Percentiles rank a stretch among this genome's conserved stretches.
phyloP scores from a whole-genome alignment of 2,113 vertebrate genomes.

The Mobula hypostoma region DNA sequence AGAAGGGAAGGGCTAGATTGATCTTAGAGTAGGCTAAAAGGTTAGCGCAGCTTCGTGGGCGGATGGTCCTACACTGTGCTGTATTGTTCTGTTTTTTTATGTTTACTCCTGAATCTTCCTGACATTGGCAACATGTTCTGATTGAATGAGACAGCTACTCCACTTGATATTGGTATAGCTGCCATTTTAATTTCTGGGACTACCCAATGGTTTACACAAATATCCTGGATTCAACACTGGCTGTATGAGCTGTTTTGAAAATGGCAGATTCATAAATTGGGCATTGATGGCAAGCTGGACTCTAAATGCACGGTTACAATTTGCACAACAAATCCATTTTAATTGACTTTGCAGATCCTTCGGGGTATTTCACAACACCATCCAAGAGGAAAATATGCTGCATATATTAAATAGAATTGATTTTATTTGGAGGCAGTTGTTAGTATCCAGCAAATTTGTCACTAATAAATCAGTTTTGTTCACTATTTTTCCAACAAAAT shows the following conservation, averaged over 20 bases:
- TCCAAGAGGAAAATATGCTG: background rate
- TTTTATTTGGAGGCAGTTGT: background rate
- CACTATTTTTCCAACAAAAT: background rate
- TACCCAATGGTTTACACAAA: background rate
- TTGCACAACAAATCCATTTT: background rate
- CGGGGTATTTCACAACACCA: background rate
- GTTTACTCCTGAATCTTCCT: background rate
- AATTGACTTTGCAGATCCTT: background rate
- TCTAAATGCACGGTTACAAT: background rate
- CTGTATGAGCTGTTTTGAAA: background rate
- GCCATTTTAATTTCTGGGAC: background rate
- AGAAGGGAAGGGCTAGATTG: too few relatives aligned
- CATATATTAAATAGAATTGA: background rate
- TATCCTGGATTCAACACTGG: background rate
- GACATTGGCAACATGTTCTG: background rate
- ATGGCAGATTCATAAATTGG: constrained; percentile 2
- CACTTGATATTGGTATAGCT: background rate
- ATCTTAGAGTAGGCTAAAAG: too few relatives aligned
- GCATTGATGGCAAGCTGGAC: background rate
- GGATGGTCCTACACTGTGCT: too few relatives aligned
- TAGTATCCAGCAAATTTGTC: background rate
- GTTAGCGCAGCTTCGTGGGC: too few relatives aligned
- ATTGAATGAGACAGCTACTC: background rate
- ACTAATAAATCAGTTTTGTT: too few relatives aligned
- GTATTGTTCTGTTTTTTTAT: too few relatives aligned